These are phyloP conservation scores for Crocuta crocuta DNA, from an alignment of 2,113 vertebrate genomes.

Conservation along the genomic window DNA sequence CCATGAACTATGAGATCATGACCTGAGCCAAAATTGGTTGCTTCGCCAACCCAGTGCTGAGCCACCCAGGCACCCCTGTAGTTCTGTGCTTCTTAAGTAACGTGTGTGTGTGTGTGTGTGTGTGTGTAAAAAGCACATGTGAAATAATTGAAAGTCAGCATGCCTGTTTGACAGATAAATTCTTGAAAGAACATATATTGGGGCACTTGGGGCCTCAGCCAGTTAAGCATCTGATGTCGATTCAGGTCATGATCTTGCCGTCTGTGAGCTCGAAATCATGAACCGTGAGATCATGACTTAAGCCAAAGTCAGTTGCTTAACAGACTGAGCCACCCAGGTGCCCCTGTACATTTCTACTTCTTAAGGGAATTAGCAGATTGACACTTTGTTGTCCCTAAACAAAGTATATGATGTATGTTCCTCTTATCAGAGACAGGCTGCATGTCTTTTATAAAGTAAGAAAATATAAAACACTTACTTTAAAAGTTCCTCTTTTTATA, in stretches of 20 bases:
- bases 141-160: not conserved
- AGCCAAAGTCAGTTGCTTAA: no score
- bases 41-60: no score
- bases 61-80: not conserved
- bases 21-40: no score
- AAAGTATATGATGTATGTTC: not conserved
- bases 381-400: not conserved
- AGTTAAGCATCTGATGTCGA: no score
- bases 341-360: not conserved
- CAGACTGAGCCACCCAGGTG: no score
- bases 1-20: no score
- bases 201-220: no score
- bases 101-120: not conserved
- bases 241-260: no score
- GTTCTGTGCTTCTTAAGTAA: not conserved
- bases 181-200: not conserved
- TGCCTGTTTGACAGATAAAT: not conserved
- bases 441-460: not conserved
- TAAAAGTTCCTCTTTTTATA: constrained; percentile 5
- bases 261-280: no score
- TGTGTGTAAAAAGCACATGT: not conserved
- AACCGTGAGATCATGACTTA: no score
- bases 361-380: not conserved
- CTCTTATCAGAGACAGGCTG: not conserved
- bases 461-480: not conserved